Evolutionary conservation across 2,797 vertebrate genomes (phyloP).

Genomic region (Gymnothorax reevesii): DNA sequence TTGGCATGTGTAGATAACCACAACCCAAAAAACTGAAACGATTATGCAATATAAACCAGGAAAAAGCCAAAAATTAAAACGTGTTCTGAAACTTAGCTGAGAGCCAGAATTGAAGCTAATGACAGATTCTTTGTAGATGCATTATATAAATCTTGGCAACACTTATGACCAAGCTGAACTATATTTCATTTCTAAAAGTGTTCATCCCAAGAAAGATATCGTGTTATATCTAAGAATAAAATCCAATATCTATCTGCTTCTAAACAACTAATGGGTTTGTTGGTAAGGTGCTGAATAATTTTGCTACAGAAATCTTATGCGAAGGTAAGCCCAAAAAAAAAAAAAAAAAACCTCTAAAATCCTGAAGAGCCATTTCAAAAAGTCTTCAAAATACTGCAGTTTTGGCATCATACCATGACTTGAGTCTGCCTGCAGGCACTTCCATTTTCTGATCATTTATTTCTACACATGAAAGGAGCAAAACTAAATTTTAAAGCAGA

Average conservation of each 20-base stretch:
- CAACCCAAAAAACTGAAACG: not conserved
- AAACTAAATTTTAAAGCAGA: not conserved
- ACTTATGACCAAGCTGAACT: not conserved
- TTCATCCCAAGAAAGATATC: not conserved
- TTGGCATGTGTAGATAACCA: slow-evolving; percentile 50
- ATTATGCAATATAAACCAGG: not conserved
- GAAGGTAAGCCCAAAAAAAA: not conserved
- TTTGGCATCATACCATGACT: not conserved
- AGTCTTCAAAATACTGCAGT: not conserved
- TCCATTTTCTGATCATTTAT: not conserved
- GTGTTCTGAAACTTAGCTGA: not conserved
- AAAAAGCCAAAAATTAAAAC: not conserved
- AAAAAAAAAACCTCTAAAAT: not conserved
- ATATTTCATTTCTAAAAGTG: not conserved
- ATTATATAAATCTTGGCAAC: not conserved
- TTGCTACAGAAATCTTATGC: not conserved
- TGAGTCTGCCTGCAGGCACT: slow-evolving; percentile 4
- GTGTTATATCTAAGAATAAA: not conserved
- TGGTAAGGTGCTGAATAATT: not conserved
- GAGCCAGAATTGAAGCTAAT: not conserved
- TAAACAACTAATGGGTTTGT: too few species aligned
- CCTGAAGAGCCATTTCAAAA: not conserved
- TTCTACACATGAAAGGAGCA: not conserved
- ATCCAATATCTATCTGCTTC: not conserved
- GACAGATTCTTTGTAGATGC: not conserved